A percentile compares a stretch with the other conserved stretches of the same genome.
Evolutionary conservation across 2,888 invertebrate species (phyloP).

Genomic region (Ectropis crepuscularia): DNA sequence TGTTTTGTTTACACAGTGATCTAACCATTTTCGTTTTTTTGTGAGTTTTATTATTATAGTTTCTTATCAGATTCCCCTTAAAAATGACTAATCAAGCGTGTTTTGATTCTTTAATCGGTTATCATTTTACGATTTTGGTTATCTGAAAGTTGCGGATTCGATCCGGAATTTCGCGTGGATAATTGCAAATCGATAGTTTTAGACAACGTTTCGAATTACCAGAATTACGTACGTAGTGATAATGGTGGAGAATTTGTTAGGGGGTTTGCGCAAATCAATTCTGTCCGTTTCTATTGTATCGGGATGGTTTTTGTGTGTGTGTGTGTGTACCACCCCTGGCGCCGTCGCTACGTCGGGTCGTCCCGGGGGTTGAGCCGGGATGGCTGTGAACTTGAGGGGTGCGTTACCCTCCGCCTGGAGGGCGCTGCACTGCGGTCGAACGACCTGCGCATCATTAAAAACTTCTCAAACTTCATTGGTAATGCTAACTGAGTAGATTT

Average conservation of each 20-base stretch:
- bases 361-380: slow-evolving; percentile 69
- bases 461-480: slow-evolving; percentile 24
- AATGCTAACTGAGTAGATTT: slow-evolving; percentile 10
- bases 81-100: slow-evolving; percentile 10
- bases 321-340: slow-evolving; percentile 50
- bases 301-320: slow-evolving; percentile 53
- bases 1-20: slow-evolving; percentile 48
- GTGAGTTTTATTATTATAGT: slow-evolving; percentile 12
- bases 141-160: slow-evolving; percentile 18
- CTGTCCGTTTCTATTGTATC: slow-evolving; percentile 51
- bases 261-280: slow-evolving; percentile 52
- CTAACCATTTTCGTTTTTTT: slow-evolving; percentile 20
- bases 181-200: slow-evolving; percentile 18
- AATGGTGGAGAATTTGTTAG: slow-evolving; percentile 24
- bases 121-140: slow-evolving; percentile 25
- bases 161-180: slow-evolving; percentile 24
- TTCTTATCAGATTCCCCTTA: slow-evolving; percentile 31
- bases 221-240: slow-evolving; percentile 27
- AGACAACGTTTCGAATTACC: slow-evolving; percentile 28
- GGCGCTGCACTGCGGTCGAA: slow-evolving; percentile 57
- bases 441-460: slow-evolving; percentile 52
- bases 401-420: slow-evolving; percentile 71
- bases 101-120: slow-evolving; percentile 24
- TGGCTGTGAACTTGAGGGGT: slow-evolving; percentile 81
- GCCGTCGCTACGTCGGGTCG: slow-evolving; percentile 56